These are phyloP conservation scores for Etheostoma nigrum DNA, from an alignment of 2,797 vertebrate genomes.

Conservation along the genomic window DNA sequence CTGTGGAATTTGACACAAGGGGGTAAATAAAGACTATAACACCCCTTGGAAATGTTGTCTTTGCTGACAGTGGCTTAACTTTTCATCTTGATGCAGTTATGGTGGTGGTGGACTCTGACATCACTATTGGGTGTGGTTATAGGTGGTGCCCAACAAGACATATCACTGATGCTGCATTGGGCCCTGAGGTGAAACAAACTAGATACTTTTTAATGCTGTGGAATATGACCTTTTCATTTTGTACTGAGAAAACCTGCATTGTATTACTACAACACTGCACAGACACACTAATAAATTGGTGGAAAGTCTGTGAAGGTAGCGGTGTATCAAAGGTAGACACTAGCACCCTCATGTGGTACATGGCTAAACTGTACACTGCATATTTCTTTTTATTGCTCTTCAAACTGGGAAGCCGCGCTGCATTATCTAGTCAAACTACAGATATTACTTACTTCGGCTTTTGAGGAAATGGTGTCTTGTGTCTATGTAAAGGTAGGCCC, in stretches of 20 bases:
- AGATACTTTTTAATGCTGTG: neutral
- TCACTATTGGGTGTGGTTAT: too few relatives aligned
- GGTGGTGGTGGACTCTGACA: too few relatives aligned
- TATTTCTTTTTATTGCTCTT: neutral
- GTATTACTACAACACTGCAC: neutral
- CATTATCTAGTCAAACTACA: neutral
- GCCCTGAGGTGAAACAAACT: too few relatives aligned
- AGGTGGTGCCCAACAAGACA: too few relatives aligned
- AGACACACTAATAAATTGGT: neutral
- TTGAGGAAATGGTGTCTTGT: neutral
- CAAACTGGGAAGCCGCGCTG: neutral
- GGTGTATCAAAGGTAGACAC: neutral
- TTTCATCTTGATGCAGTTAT: too few relatives aligned
- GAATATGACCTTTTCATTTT: neutral
- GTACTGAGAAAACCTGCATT: neutral
- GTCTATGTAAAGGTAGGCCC: neutral
- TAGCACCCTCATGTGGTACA: slow-evolving; percentile 29
- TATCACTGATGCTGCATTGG: too few relatives aligned
- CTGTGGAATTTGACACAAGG: neutral
- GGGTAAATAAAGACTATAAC: neutral
- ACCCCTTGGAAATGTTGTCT: neutral
- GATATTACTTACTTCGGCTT: neutral
- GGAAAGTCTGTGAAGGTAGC: neutral
- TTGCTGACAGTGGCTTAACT: too few relatives aligned
- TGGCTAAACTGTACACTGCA: neutral